phyloP scores from a whole-genome alignment of 2,113 vertebrate genomes.

The Psilopogon haemacephalus region DNA sequence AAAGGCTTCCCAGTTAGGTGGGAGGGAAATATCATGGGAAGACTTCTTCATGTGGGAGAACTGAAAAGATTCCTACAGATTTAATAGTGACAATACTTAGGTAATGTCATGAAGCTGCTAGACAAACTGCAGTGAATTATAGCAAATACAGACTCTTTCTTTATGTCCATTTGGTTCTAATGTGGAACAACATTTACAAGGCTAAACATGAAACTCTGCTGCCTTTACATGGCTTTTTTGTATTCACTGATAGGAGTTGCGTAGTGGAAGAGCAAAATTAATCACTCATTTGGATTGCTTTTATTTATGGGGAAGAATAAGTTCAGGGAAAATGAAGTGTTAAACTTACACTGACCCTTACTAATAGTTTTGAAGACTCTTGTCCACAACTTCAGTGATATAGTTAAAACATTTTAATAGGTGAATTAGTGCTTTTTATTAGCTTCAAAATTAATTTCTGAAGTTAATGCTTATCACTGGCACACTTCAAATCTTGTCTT shows the following conservation, averaged over 20 bases:
- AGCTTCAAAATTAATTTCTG: not conserved
- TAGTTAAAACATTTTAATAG: not conserved
- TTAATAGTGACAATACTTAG: not conserved
- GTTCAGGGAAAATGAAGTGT: not conserved
- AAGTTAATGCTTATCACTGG: not conserved
- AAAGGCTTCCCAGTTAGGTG: not conserved
- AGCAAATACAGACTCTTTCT: not conserved
- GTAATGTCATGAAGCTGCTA: not conserved
- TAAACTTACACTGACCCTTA: not conserved
- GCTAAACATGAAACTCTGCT: not conserved
- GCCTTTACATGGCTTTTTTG: not conserved
- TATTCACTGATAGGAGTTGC: not conserved
- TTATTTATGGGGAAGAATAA: not conserved
- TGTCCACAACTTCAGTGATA: not conserved
- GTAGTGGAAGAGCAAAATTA: not conserved
- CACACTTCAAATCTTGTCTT: not conserved
- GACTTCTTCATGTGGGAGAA: not conserved
- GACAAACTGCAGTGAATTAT: not conserved
- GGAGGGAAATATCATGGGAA: not conserved
- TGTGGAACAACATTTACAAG: not conserved
- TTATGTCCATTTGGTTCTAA: not conserved
- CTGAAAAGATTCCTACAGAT: not conserved
- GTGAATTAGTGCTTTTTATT: not conserved
- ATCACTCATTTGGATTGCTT: not conserved
- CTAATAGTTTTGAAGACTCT: not conserved